Evolutionary conservation across 1,140 invertebrate genomes (phyloP), one percentile per base, ranked within the genome.

Genomic region (Trichomalopsis sarcophagae): DNA sequence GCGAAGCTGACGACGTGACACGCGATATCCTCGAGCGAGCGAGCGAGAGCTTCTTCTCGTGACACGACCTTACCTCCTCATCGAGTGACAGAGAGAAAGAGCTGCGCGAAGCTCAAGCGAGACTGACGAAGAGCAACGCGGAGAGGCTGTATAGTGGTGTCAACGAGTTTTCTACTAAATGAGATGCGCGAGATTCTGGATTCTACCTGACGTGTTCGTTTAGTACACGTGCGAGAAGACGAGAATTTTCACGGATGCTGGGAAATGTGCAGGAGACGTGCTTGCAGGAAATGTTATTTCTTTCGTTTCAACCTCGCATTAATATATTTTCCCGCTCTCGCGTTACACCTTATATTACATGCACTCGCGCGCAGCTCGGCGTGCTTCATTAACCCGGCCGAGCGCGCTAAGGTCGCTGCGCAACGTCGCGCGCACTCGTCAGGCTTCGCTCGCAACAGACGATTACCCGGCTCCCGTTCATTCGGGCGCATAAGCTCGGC

Each of bases 391-490:
- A 82, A 40, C 69, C 36, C 69, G 4, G 69, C 14, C 2, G 62
- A 55, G 10, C 71, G 14, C 47, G 30, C 66, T 33, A 14, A 55
- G 17, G 81, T 40, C 68, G 74, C 17, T 36, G 81, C 71, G 44
- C 21, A 30, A 76, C 74, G 81, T 23, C 33, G 27, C 23, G 30
- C 14, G 4, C n/a, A 21, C 17, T 71, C 44, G 44, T 50, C 27
- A 10, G 44, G 14, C 23, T 17, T 3, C n/a, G 44, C 66, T 71
- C 44, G 50, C 79, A 87, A 73, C 86, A 79, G 86, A 86, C 84
- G 84, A 89, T 89, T 89, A 88, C 55, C 84, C 85, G 33, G 6
- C 71, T 71, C 68, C 9, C 82, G 81, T 71, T 81, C 83, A 75
- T 74, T 75, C 36, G 50, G 75, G 68, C 74, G 83, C 74, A 81